Base-by-base conservation (phyloP, 2,888 invertebrate genomes). In the Sussaba pulchella region DNA sequence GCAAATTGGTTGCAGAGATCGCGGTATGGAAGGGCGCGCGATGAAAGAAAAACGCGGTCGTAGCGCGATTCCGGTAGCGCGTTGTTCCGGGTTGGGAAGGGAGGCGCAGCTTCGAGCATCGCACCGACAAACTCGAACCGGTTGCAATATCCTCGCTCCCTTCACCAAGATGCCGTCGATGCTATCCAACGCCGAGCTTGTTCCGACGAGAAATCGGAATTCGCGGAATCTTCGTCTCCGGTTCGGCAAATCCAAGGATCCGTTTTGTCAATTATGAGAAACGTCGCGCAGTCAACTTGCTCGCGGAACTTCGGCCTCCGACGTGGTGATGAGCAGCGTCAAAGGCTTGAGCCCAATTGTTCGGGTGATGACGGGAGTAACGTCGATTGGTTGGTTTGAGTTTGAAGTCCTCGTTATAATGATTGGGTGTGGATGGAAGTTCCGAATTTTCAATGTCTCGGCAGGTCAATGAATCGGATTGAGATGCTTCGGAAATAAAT, bases 1-100 rank as follows among this genome's bases (percentile, higher is more conserved):
- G 70, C 45, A 78, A 78, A 78, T 81, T 81, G 77, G 81, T 81
- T 74, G 78, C 66, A 14, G 66, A 59, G 57, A 74, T 52, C 70
- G 73, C 52, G 70, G 70, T 41, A 43, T 36, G 67, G 54, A 54
- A 17, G 57, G 12, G 61, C n/a, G 43, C 54, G 43, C 14, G 70
- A 43, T 59, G 43, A 31, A 47, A 47, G 39, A 64, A 67, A 47
- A 71, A 61, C 54, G 50, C 17, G 63, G 63, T 63, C 63, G 63
- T 64, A 71, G n/a, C 45, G 61, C 31, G 57, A 71, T 71, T 45
- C 63, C 47, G 54, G 31, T 43, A 74, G 54, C 54, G 45, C 47
- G 61, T 72, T 76, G 61, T 24, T 66, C 57, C 57, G 64, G 31
- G 14, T 2, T 4, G 2, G 43, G 43, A 10, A 43, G n/a, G 43